Conservation (phyloP, 53 echinoderm and acorn worm species). For the Arbacia lixula region DNA sequence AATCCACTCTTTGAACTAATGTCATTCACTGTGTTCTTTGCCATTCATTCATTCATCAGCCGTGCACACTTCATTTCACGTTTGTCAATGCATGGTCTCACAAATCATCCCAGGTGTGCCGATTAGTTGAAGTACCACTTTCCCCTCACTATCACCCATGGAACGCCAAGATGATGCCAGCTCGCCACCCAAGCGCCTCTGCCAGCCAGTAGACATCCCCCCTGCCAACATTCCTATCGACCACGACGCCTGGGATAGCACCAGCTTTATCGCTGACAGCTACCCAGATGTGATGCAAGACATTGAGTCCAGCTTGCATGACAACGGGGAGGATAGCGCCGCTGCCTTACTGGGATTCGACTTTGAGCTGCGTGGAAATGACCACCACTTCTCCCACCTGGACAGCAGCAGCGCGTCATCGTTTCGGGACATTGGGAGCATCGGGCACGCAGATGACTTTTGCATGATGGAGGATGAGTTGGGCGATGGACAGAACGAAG, state of each 20-base stretch:
- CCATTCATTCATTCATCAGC: too few species aligned
- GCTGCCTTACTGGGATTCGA: slow-evolving; percentile 13
- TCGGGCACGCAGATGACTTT: slow-evolving; percentile 1
- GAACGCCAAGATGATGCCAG: slow-evolving; percentile 24
- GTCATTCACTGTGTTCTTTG: too few species aligned
- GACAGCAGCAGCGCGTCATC: background rate
- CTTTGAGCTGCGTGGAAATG: slow-evolving; percentile 2
- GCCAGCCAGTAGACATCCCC: slow-evolving; percentile 29
- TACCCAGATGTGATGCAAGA: slow-evolving; percentile 36
- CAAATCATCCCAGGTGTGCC: slow-evolving; percentile 40
- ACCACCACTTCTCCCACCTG: background rate
- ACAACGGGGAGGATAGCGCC: slow-evolving; percentile 3
- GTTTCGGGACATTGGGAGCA: background rate
- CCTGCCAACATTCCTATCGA: slow-evolving; percentile 2
- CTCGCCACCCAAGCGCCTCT: slow-evolving; percentile 15
- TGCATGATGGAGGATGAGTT: background rate
- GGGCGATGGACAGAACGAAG: background rate
- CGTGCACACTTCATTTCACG: too few species aligned
- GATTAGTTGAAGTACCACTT: slow-evolving; percentile 20
- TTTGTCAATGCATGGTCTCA: slow-evolving; percentile 43
- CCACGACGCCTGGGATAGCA: slow-evolving; percentile 25
- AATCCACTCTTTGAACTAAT: too few species aligned
- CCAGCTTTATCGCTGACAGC: background rate
- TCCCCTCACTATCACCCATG: too few species aligned
- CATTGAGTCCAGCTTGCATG: slow-evolving; percentile 39